phyloP scores from a whole-genome alignment of 2,888 invertebrate genomes.

The Tricholauxania praeusta region DNA sequence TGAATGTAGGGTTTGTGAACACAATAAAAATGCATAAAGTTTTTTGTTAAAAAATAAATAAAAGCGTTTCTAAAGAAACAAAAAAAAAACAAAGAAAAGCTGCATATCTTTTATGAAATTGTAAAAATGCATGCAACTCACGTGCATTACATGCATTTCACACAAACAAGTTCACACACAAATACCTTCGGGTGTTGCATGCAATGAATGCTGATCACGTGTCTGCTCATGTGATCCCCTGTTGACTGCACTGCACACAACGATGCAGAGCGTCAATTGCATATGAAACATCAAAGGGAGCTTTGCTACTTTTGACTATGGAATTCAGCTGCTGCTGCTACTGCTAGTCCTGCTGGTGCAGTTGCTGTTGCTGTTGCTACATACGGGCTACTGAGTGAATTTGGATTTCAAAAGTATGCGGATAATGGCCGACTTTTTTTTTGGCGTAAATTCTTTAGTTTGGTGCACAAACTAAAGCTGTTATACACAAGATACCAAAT shows the following conservation, averaged over 20 bases:
- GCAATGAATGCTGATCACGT: constrained; percentile 30
- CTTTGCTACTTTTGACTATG: no score
- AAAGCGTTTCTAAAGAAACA: background rate
- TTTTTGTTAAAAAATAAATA: background rate
- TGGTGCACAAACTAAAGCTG: no score
- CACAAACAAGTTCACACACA: constrained; percentile 8
- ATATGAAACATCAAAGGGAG: constrained; percentile 8
- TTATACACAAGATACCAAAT: no score
- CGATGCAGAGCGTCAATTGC: background rate
- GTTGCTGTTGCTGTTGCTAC: no score
- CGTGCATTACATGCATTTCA: constrained; percentile 26
- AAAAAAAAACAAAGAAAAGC: background rate
- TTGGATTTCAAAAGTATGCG: no score
- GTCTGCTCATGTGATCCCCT: constrained; percentile 25
- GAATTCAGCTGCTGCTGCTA: no score
- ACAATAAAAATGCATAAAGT: background rate
- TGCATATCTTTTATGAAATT: background rate
- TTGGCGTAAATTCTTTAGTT: no score
- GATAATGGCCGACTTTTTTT: no score
- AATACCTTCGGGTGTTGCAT: background rate
- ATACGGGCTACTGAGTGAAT: no score
- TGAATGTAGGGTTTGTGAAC: no score
- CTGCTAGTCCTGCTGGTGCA: no score
- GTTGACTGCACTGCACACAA: constrained; percentile 21
- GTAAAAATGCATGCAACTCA: constrained; percentile 13